Conservation (phyloP, 2,888 invertebrate species). For the Masnerella sp. region DNA sequence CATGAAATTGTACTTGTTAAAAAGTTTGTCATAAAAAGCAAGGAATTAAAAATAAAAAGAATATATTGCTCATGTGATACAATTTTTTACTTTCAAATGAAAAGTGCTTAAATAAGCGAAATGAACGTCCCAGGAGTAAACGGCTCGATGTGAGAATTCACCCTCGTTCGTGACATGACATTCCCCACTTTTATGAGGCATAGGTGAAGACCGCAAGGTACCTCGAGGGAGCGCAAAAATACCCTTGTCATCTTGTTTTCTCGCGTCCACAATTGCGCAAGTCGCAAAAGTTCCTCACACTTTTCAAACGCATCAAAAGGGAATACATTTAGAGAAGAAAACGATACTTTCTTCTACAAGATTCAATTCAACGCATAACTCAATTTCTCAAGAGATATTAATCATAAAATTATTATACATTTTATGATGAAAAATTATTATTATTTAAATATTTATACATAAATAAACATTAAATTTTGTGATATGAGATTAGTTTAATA, state of each 20-base stretch:
- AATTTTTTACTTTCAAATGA: constrained; percentile 54
- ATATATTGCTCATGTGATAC: background rate
- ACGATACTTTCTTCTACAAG: constrained; percentile 3
- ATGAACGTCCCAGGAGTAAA: constrained; percentile 68
- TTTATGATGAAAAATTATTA: too few species aligned
- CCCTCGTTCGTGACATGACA: constrained; percentile 70
- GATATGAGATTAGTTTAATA: too few species aligned
- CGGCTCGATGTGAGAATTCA: constrained; percentile 67
- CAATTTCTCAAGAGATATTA: too few species aligned
- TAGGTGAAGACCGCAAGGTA: constrained; percentile 61
- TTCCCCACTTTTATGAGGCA: constrained; percentile 64
- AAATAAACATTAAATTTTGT: too few species aligned
- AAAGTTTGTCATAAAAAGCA: too few species aligned
- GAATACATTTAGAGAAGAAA: constrained; percentile 17
- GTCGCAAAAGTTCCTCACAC: constrained; percentile 25
- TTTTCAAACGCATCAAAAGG: constrained; percentile 26
- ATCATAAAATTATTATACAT: too few species aligned
- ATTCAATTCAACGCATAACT: too few species aligned
- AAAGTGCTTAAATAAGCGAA: constrained; percentile 61
- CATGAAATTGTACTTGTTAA: too few species aligned
- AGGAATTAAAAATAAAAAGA: too few species aligned
- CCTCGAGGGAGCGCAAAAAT: constrained; percentile 66
- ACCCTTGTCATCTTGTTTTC: constrained; percentile 69
- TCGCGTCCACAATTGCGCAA: constrained; percentile 58
- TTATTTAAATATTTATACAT: too few species aligned